Conservation (phyloP, 2,888 invertebrate genomes). For the Acronicta leporina region DNA sequence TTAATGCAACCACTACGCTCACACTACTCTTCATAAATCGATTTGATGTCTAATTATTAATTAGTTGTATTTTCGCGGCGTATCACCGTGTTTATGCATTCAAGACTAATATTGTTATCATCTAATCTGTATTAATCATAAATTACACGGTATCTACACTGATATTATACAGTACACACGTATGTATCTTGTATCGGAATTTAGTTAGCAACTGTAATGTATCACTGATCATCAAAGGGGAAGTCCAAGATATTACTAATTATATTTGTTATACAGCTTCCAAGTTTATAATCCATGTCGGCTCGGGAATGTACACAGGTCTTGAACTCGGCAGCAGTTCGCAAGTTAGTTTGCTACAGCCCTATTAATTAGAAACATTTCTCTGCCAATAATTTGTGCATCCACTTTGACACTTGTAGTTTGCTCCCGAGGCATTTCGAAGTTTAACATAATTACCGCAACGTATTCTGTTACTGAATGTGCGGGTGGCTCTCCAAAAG, state of each 20-base stretch:
- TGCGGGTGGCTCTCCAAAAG: constrained; percentile 35
- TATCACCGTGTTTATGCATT: not conserved
- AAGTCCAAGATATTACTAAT: constrained; percentile 30
- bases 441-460: constrained; percentile 32
- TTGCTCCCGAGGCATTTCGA: constrained; percentile 25
- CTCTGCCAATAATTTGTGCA: constrained; percentile 47
- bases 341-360: constrained; percentile 31
- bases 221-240: constrained; percentile 38
- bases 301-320: constrained; percentile 34
- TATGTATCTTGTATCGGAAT: constrained; percentile 11
- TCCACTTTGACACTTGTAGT: constrained; percentile 32
- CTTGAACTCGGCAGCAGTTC: constrained; percentile 27
- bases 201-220: constrained; percentile 22
- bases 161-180: constrained; percentile 3
- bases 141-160: not conserved
- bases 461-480: constrained; percentile 27
- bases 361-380: constrained; percentile 40
- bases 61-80: not conserved
- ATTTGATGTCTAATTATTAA: not conserved
- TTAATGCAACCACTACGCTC: not conserved
- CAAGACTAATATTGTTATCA: constrained; percentile 1
- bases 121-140: not conserved
- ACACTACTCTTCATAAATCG: not conserved
- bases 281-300: constrained; percentile 39
- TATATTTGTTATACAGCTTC: constrained; percentile 29